A percentile compares a stretch with the other conserved stretches of the same genome.
phyloP scores from a whole-genome alignment of 1,140 invertebrate genomes.

The Drosophila serrata region DNA sequence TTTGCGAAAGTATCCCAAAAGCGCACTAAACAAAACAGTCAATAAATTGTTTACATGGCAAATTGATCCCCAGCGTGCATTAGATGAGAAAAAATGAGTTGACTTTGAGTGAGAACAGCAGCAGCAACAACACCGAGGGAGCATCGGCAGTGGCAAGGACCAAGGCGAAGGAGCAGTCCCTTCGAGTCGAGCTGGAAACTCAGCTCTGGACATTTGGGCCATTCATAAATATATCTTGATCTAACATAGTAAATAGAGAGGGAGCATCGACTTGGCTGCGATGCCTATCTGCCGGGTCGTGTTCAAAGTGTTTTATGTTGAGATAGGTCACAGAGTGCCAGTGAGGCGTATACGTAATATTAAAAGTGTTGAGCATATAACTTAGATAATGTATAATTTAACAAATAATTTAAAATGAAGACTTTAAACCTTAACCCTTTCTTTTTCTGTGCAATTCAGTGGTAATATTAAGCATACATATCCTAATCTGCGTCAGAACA shows the following conservation, averaged over 20 bases:
- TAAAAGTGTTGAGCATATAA: background rate
- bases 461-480: slow-evolving; percentile 2
- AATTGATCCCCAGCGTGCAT: slow-evolving; percentile 83
- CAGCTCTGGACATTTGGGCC: slow-evolving; percentile 25
- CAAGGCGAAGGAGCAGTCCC: slow-evolving; percentile 7
- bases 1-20: slow-evolving; percentile 74
- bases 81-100: slow-evolving; percentile 84
- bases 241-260: slow-evolving; percentile 5
- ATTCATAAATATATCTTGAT: slow-evolving; percentile 50
- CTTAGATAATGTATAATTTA: background rate
- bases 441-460: background rate
- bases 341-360: slow-evolving; percentile 3
- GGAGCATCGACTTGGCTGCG: slow-evolving; percentile 7
- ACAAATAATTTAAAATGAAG: background rate
- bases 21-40: slow-evolving; percentile 81
- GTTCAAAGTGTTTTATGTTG: slow-evolving; percentile 28
- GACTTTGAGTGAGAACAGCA: slow-evolving; percentile 69
- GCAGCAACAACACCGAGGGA: slow-evolving; percentile 26
- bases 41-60: slow-evolving; percentile 84
- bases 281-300: slow-evolving; percentile 15
- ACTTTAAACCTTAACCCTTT: background rate
- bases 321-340: slow-evolving; percentile 18
- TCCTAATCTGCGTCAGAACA: slow-evolving; percentile 2
- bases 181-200: slow-evolving; percentile 7
- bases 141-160: slow-evolving; percentile 1